Evolutionary conservation across 2,113 vertebrate species (phyloP), one percentile per base, ranked within the genome.

Genomic region (Mus spicilegus): DNA sequence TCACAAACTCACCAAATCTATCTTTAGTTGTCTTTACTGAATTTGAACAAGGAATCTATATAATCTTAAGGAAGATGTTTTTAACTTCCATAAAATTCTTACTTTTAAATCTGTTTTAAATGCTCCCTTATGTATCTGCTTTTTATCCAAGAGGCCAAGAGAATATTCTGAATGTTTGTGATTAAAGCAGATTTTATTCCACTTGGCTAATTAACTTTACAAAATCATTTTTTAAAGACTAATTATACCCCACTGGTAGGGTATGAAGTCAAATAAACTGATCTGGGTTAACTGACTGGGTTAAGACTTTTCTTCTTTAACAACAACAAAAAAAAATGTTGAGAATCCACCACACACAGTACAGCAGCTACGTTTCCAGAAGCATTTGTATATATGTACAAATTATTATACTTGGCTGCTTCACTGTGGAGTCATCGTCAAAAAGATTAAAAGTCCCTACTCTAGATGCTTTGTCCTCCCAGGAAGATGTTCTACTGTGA

Each of bases 151-250:
- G 12, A 36, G 5, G 54, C 39, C 86, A 67, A 92, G 28, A 93
- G n/a, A 54, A 93, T 73, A 17, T 76, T 65, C 46, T 90, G 39
- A 70, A 36, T 85, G 22, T 72, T 84, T 65, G 12, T 86, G 85
- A 87, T 69, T 89, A 75, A 91, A 28, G 46, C 19, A 86, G 19
- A 46, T 42, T 93, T 82, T 91, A 78, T 56, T 70, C 42, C 42
- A 76, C 30, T 73, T 93, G 20, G 54, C 51, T 87, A 81, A 93
- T 96, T 76, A 94, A 93, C 65, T 96, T 73, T 78, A 28, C 85
- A 90, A 94, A 91, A 54, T 63, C 67, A 11, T 91, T 94, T 92
- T 91, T 94, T 69, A 89, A 91, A 69, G 24, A 30, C 26, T 54
- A 77, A 11, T 13, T 84, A 8, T 92, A 28, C 92, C 19, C 81